Evolutionary conservation across 1,140 invertebrate species (phyloP), one percentile per base, ranked within the genome.

Genomic region (Neuroterus valhalla): DNA sequence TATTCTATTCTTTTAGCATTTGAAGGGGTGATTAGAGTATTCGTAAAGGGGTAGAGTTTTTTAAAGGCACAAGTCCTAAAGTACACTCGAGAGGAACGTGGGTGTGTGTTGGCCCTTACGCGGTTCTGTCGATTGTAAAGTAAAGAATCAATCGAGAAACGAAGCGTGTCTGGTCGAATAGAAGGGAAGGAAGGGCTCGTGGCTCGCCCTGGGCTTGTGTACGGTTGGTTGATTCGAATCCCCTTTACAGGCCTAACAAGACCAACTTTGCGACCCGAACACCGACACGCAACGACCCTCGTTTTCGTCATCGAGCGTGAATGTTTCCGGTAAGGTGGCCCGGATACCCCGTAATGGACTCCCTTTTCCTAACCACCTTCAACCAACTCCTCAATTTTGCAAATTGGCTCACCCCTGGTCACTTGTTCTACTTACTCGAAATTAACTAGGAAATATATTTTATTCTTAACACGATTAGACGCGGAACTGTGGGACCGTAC

Each of bases 141-240:
- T 89, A 89, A 89, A 89, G 87, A 89, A 89, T 89, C 86, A 88
- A 89, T 89, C 76, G 88, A 85, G 87, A 89, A 89, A 88, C 88
- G 88, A 89, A 88, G 88, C 87, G 86, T 88, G 86, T 77, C 84
- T 75, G 77, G 69, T 66, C 74, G 78, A 38, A 38, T 38, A 38
- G 31, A 74, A 70, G 78, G 78, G 70, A 78, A 75, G 80, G 70
- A 81, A 85, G 81, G 77, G 81, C 80, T 72, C 42, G 50, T 38
- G 31, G 31, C 31, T 38, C 31, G 14, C 83, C 83, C 84, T 81
- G 79, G 80, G 81, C 70, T 79, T 44, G 77, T 66, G 79, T 76
- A 88, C 81, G 87, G 79, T 85, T 87, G 80, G 87, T 88, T 86
- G 88, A 80, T 78, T 83, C 82, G 81, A 80, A 84, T 86, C 86